Percentiles rank a stretch among this genome's conserved stretches.
These are phyloP conservation scores for Diorhabda elongata DNA, from an alignment of 1,140 invertebrate species.

Conservation along the genomic window DNA sequence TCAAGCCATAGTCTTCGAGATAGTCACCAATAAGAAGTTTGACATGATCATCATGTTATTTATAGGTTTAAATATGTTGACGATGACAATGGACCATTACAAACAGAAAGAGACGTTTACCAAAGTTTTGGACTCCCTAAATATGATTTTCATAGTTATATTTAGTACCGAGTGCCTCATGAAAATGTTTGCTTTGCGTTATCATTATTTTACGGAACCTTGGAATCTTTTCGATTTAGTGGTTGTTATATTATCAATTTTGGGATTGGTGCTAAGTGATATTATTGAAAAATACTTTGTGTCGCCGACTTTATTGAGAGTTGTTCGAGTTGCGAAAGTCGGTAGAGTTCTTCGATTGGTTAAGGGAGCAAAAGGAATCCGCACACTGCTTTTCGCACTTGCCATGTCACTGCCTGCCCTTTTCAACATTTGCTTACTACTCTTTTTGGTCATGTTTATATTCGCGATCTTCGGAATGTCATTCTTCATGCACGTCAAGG, in stretches of 20 bases:
- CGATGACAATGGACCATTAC: constrained; percentile 97
- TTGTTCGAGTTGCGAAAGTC: constrained; percentile 96
- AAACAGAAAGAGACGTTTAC: constrained; percentile 80
- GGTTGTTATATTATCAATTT: constrained; percentile 96
- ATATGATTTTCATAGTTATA: constrained; percentile 97
- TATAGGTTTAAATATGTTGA: constrained; percentile 97
- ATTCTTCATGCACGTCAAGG: constrained; percentile 97
- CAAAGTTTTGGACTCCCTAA: constrained; percentile 82
- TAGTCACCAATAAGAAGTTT: constrained; percentile 97
- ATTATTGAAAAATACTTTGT: constrained; percentile 97
- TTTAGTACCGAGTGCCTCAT: constrained; percentile 96
- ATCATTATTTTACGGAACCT: constrained; percentile 97
- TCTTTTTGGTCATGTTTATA: constrained; percentile 99
- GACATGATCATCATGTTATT: constrained; percentile 99
- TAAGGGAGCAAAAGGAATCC: constrained; percentile 95
- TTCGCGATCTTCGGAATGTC: constrained; percentile 99
- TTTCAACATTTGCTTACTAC: constrained; percentile 96
- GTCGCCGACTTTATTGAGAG: constrained; percentile 92
- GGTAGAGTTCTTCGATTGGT: constrained; percentile 94
- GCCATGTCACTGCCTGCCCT: constrained; percentile 97
- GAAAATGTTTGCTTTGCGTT: constrained; percentile 94
- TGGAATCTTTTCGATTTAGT: constrained; percentile 99
- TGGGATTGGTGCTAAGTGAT: constrained; percentile 92
- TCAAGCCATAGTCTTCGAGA: constrained; percentile 93
- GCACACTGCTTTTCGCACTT: constrained; percentile 93